Percentiles rank a stretch among this genome's conserved stretches.
These are phyloP conservation scores for Menidia menidia DNA, from an alignment of 2,797 vertebrate species.

Conservation along the genomic window DNA sequence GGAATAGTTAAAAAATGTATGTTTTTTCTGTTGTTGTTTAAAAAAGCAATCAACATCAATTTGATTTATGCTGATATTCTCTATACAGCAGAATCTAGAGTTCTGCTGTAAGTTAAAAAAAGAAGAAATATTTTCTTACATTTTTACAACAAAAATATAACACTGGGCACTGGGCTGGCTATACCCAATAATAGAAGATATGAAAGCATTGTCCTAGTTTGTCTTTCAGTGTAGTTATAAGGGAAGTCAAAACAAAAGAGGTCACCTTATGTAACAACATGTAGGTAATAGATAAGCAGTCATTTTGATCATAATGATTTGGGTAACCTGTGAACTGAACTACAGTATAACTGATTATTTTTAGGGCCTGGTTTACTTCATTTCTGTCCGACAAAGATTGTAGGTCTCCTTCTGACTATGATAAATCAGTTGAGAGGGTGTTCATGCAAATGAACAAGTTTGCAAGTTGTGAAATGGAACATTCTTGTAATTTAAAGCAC, in stretches of 20 bases:
- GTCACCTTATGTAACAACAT: neutral
- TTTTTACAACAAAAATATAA: no score
- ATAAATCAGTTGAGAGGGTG: slow-evolving; percentile 52
- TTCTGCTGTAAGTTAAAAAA: no score
- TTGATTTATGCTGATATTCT: no score
- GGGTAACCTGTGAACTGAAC: neutral
- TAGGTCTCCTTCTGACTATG: slow-evolving; percentile 40
- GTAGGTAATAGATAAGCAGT: neutral
- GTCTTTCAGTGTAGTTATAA: no score
- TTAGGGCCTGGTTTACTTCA: slow-evolving; percentile 8
- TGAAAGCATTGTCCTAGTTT: no score
- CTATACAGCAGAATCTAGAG: no score
- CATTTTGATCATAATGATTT: neutral
- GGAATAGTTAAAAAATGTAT: no score
- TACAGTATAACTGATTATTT: slow-evolving; percentile 2
- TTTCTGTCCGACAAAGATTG: slow-evolving; percentile 13
- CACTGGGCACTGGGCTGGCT: no score
- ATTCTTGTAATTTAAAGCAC: slow-evolving; percentile 74
- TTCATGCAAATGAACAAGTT: slow-evolving; percentile 56
- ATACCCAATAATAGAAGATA: no score
- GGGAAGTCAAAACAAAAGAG: neutral
- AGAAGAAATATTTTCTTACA: no score
- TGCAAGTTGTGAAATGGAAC: slow-evolving; percentile 65
- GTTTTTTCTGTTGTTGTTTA: no score
- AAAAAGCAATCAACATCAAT: no score